A percentile compares a stretch with the other conserved stretches of the same genome.
These are phyloP conservation scores for Caradrina clavipalpis DNA, from an alignment of 2,888 invertebrate genomes.

Conservation along the genomic window DNA sequence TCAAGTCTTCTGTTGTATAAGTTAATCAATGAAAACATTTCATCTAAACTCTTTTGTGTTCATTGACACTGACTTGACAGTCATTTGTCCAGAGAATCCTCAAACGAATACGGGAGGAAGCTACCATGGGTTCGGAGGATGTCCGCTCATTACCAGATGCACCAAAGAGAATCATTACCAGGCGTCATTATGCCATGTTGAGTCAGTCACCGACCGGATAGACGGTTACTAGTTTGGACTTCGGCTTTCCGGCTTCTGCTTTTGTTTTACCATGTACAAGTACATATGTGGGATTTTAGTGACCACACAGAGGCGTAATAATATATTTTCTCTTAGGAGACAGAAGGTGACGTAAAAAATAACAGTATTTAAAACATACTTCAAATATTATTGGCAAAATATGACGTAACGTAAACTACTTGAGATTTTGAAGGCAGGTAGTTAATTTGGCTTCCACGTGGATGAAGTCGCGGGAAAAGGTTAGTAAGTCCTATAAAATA, in stretches of 20 bases:
- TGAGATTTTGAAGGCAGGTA: too few species aligned
- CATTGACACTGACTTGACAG: background rate
- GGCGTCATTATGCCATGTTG: slow-evolving; percentile 54
- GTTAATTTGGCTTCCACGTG: too few species aligned
- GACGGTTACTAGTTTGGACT: slow-evolving; percentile 27
- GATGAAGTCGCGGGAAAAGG: too few species aligned
- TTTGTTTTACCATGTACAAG: background rate
- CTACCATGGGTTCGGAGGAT: slow-evolving; percentile 56
- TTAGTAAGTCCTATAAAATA: too few species aligned
- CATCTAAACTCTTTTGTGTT: background rate
- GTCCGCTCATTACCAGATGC: slow-evolving; percentile 48
- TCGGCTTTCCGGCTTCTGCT: slow-evolving; percentile 40
- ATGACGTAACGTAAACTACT: too few species aligned
- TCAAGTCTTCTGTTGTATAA: background rate
- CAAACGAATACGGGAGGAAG: slow-evolving; percentile 53
- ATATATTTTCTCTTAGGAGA: too few species aligned
- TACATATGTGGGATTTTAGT: background rate
- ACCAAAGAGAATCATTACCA: slow-evolving; percentile 44
- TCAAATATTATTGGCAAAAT: too few species aligned
- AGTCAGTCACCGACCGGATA: slow-evolving; percentile 52
- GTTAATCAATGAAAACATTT: too few species aligned
- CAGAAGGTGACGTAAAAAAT: too few species aligned
- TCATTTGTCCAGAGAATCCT: slow-evolving; percentile 30
- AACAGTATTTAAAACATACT: too few species aligned
- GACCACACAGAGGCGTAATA: background rate